Base-by-base conservation (phyloP, 1,140 invertebrate species). In the Euborellia annulipes region DNA sequence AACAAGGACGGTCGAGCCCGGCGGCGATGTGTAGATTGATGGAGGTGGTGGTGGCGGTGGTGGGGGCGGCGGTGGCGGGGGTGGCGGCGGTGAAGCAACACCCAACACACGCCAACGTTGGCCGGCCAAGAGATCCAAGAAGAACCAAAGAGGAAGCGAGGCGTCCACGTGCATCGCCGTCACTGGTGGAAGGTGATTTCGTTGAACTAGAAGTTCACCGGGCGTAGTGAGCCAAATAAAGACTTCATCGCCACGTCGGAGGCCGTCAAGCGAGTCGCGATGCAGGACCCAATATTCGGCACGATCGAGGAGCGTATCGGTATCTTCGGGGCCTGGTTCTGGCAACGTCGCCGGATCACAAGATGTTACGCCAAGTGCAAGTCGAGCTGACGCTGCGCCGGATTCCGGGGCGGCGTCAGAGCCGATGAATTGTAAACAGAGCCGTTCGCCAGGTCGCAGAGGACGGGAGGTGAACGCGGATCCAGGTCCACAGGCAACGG, bases 271-370 rank as follows among this genome's bases (percentile, higher is more conserved):
- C 2, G 95, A 86, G 59, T 96, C 88, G 54, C 93, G 85, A 52
- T 84, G 83, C 0, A 97, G 86, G 1, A 96, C 89, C 92, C 92
- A 97, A 61, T 97, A 97, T 57, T 98, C 92, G 0, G 82, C 85
- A n/a, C 93, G 69, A 61, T 98, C 93, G 2, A 97, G 62, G 0
- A 98, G 66, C 19, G 85, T 72, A 55, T 97, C 90, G 0, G 88
- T 82, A 65, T 97, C 91, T 53, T 94, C 89, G 0, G 94, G 94
- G 7, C 97, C 64, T 11, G 70, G 67, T 0, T 72, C 63, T 30
- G 76, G 68, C 7, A 97, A 55, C 7, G 68, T 72, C 0, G 74
- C 67, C 1, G 92, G 92, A 61, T 96, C 85, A 63, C 90, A 95
- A 0, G 88, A 88, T 1, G 93, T 98, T 36, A 97, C 65, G 1